Evolutionary conservation across 2,888 invertebrate genomes (phyloP).

Genomic region (Agrotis ipsilon): DNA sequence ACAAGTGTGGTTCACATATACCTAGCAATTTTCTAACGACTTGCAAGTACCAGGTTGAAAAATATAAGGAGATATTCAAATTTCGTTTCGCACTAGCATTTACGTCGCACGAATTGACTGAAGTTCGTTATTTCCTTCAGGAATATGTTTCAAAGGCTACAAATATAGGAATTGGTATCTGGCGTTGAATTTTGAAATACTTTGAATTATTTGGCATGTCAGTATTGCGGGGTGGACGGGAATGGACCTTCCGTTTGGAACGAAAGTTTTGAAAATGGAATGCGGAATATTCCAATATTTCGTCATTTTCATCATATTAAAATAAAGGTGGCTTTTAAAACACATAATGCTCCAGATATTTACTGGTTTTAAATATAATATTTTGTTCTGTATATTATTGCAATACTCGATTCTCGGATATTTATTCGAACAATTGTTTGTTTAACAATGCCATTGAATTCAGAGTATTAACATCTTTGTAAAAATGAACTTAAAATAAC

Average conservation of each 20-base stretch:
- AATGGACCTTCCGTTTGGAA: neutral
- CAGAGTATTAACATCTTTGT: neutral
- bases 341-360: neutral
- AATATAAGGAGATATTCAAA: conserved; percentile 35
- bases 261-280: neutral
- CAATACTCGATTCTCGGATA: neutral
- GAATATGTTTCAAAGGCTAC: conserved; percentile 23
- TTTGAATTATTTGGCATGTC: conserved; percentile 6
- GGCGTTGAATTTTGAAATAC: conserved; percentile 23
- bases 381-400: neutral
- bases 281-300: neutral
- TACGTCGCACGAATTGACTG: conserved; percentile 9
- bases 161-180: conserved; percentile 20
- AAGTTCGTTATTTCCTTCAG: conserved; percentile 41
- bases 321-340: neutral
- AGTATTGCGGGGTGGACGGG: neutral
- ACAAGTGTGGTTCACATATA: neutral
- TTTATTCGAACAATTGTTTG: neutral
- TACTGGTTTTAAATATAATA: neutral
- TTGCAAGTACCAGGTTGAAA: neutral
- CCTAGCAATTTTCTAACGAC: conserved; percentile 24
- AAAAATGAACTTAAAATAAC: neutral
- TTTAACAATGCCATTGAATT: neutral
- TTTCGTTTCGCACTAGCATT: conserved; percentile 10
- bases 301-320: neutral